Percentiles rank a stretch among this genome's conserved stretches.
These are phyloP conservation scores for Coracopsis vasa DNA, from an alignment of 2,113 vertebrate species.

Conservation along the genomic window DNA sequence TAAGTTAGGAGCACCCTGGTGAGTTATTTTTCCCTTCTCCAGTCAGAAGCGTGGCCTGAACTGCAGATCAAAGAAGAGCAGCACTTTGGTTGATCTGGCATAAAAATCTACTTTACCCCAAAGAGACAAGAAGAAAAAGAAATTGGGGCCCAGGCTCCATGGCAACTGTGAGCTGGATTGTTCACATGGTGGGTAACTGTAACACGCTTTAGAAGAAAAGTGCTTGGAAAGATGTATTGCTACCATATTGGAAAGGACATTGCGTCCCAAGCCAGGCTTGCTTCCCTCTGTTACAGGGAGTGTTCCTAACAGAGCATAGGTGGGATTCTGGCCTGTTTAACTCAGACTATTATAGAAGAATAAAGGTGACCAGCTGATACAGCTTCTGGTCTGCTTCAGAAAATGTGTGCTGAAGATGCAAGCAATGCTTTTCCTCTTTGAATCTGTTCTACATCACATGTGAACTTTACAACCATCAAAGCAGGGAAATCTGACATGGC, in stretches of 20 bases:
- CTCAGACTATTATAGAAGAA: background rate
- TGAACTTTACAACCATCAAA: background rate
- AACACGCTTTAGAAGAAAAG: background rate
- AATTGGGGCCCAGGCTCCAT: constrained; percentile 25
- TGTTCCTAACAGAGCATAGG: background rate
- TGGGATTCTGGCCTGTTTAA: background rate
- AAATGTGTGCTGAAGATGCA: background rate
- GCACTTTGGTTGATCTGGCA: constrained; percentile 67
- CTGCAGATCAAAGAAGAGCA: constrained; percentile 79
- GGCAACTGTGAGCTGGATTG: background rate
- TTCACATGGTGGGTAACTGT: background rate
- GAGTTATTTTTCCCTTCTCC: constrained; percentile 28
- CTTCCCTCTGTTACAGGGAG: background rate
- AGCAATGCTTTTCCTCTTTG: background rate
- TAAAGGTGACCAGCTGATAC: background rate
- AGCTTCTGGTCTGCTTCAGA: background rate
- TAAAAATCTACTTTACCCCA: constrained; percentile 54
- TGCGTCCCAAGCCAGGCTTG: background rate
- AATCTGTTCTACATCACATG: background rate
- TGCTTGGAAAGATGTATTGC: constrained; percentile 39
- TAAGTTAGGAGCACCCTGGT: background rate
- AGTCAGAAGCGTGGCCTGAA: constrained; percentile 45
- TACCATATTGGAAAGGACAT: background rate
- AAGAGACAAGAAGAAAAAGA: constrained; percentile 55
- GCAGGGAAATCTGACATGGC: background rate